Evolutionary conservation across 1,140 invertebrate genomes (phyloP).

Genomic region (Zeugodacus cucurbitae): DNA sequence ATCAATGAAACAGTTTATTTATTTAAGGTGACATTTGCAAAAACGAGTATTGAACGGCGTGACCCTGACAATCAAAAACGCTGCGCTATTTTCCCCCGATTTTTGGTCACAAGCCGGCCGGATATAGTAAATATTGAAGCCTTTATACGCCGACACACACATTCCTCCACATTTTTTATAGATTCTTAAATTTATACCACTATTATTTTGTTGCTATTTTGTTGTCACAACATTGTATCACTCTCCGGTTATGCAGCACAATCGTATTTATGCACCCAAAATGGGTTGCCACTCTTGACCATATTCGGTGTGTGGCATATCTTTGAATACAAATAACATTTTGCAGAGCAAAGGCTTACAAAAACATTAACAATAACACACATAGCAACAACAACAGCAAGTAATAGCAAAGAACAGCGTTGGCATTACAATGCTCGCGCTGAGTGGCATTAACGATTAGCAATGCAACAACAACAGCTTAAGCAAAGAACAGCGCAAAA

Average conservation of each 20-base stretch:
- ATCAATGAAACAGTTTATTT: neutral
- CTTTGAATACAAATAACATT: constrained; percentile 26
- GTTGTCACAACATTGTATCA: neutral
- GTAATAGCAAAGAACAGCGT: too few relatives aligned
- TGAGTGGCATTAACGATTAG: constrained; percentile 39
- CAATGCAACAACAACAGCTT: neutral
- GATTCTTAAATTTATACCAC: neutral
- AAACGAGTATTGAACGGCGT: too few relatives aligned
- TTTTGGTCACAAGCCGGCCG: neutral
- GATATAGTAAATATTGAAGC: neutral
- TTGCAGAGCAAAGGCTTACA: neutral
- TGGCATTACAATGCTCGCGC: constrained; percentile 6
- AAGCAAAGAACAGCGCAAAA: neutral
- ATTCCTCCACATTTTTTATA: neutral
- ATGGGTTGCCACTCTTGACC: constrained; percentile 24
- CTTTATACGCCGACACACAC: neutral
- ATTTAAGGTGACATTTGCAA: neutral
- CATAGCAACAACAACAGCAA: neutral
- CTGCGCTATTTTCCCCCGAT: neutral
- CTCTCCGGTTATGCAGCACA: neutral
- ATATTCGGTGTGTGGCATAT: constrained; percentile 29
- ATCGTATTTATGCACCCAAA: neutral
- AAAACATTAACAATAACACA: neutral
- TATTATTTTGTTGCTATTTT: neutral
- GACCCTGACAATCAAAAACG: neutral